These are phyloP conservation scores for Dorcus hopei DNA, from an alignment of 2,888 invertebrate species.

Conservation along the genomic window DNA sequence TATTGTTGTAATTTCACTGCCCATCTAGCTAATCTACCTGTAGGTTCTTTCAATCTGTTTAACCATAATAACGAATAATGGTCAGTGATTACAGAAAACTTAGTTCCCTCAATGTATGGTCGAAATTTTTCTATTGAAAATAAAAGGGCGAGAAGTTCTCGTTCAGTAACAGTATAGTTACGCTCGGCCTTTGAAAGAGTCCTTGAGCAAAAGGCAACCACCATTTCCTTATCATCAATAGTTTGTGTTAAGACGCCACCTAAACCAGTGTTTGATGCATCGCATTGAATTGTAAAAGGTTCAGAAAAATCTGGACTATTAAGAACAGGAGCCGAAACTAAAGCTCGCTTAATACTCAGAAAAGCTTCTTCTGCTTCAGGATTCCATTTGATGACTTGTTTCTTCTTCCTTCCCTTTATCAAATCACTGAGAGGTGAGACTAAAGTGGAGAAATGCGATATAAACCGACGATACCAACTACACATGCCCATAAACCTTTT, in stretches of 20 bases:
- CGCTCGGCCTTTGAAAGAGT: conserved; percentile 10
- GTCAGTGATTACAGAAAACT: conserved; percentile 31
- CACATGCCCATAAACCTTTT: neutral
- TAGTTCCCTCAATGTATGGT: conserved; percentile 23
- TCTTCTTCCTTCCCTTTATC: no score
- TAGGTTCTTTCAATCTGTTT: conserved; percentile 24
- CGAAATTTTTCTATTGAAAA: conserved; percentile 21
- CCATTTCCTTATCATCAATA: conserved; percentile 19
- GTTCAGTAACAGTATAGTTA: conserved; percentile 18
- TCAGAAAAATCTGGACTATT: conserved; percentile 8
- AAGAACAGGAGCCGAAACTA: conserved; percentile 27
- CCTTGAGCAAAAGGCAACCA: conserved; percentile 21
- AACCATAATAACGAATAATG: conserved; percentile 29
- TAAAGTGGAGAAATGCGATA: neutral
- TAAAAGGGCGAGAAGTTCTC: conserved; percentile 18
- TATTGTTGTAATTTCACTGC: conserved; percentile 23
- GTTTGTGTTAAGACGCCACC: conserved; percentile 27
- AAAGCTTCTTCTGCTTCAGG: no score
- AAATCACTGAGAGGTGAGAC: neutral
- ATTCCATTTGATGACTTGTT: no score
- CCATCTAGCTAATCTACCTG: conserved; percentile 30
- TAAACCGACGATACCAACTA: neutral
- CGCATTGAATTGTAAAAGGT: no score
- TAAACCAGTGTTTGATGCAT: conserved; percentile 7
- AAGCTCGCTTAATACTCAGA: conserved; percentile 22